Evolutionary conservation across 2,888 invertebrate genomes (phyloP), one percentile per base, ranked within the genome.

Genomic region (Acronicta alni): DNA sequence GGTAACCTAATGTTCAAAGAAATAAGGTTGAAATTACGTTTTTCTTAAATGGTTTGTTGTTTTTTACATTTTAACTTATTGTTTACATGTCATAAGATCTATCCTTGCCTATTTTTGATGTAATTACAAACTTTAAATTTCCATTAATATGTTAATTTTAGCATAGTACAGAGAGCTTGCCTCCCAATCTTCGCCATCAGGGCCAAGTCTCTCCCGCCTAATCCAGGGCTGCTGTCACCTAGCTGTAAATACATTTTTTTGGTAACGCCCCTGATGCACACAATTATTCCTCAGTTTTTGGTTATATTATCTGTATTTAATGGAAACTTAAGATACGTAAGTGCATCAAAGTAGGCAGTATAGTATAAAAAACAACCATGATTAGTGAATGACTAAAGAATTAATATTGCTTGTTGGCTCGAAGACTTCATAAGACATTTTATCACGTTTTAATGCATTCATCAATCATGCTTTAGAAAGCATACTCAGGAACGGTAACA

Each of bases 51-150:
- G 23, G 15, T 57, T n/a, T 26, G 18, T 18, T 48, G 35, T 48
- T 5, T 43, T 38, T 60, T 4, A 20, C 41, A 16, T 49, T 67
- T 52, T 55, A 60, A 52, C 42, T 66, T 66, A 68, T 66, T 71
- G n/a, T 48, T 49, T 68, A 68, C 17, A 52, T 59, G 44, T 68
- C 72, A 66, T 68, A 71, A 71, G 67, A 68, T 66, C 67, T 68
- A 54, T 71, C 66, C 59, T 71, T 65, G 39, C 37, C n/a, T 54
- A 56, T 47, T 37, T n/a, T 56, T 39, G 41, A 37, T 57, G 44
- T 37, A 16, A 12, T 64, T 71, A 18, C 12, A n/a, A 47, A 56
- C 32, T 37, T 48, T 20, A 20, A 3, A 20, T 3, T 3, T 20
- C 2, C 5, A 2, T 20, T 5, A 5, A 20, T 26, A 30, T 20